phyloP scores from a whole-genome alignment of 2,113 vertebrate genomes.

The Dipodomys stephensi region DNA sequence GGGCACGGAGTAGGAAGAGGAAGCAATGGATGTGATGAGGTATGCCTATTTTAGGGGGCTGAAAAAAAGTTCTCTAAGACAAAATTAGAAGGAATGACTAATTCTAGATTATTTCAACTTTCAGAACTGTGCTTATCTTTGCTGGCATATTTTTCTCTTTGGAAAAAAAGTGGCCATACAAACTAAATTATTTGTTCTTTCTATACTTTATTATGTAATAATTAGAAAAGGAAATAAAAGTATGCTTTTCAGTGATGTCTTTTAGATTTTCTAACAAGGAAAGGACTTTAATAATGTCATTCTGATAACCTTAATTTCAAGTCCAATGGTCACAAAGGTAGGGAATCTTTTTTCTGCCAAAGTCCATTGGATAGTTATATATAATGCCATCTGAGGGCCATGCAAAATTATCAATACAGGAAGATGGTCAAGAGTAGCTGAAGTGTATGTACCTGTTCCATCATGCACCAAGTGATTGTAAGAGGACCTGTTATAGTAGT shows the following conservation, averaged over 20 bases:
- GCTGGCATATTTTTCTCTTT: neutral
- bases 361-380: too few relatives aligned
- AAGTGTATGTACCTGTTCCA: too few relatives aligned
- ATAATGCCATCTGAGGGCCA: too few relatives aligned
- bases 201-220: constrained; percentile 26
- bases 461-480: too few relatives aligned
- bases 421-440: too few relatives aligned
- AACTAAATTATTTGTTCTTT: constrained; percentile 45
- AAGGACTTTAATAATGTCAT: neutral
- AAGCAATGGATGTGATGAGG: neutral
- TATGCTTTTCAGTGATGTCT: neutral
- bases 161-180: constrained; percentile 16
- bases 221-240: constrained; percentile 21
- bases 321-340: neutral
- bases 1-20: neutral
- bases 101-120: constrained; percentile 4
- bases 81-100: constrained; percentile 27
- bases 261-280: constrained; percentile 42
- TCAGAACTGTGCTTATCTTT: constrained; percentile 37
- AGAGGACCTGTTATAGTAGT: too few relatives aligned
- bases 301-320: constrained; percentile 42
- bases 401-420: too few relatives aligned
- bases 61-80: neutral
- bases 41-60: neutral
- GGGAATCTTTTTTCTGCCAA: too few relatives aligned